Conservation (phyloP, 2,113 vertebrate species). For the Trogon surrucura region DNA sequence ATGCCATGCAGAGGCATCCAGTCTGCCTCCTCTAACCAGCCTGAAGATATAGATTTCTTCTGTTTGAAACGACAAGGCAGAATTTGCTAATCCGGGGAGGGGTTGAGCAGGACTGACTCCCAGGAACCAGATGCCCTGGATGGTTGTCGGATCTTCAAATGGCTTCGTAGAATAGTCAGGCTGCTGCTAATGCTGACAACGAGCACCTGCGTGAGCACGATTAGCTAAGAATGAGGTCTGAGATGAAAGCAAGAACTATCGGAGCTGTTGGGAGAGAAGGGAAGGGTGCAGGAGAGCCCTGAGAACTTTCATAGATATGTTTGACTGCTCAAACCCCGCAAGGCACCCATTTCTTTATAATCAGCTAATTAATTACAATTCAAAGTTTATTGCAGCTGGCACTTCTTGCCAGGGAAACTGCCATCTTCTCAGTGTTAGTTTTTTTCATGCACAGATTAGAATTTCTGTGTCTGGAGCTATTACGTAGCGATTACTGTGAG, state of each 20-base stretch:
- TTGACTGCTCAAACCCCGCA: not conserved
- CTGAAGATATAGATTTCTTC: not conserved
- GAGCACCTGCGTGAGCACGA: rapidly evolving
- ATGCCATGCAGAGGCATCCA: not conserved
- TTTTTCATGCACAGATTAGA: not conserved
- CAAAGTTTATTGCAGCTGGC: not conserved
- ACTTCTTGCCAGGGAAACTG: not conserved
- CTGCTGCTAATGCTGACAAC: not conserved
- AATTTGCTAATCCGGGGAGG: not conserved
- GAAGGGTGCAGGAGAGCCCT: rapidly evolving
- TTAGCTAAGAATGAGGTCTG: not conserved
- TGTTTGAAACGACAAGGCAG: not conserved
- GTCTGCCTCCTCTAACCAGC: not conserved
- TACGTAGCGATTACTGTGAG: not conserved
- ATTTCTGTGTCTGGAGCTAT: not conserved
- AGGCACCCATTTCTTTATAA: not conserved
- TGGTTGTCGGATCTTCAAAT: not conserved
- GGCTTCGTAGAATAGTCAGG: rapidly evolving
- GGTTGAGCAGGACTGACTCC: not conserved
- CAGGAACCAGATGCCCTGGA: not conserved
- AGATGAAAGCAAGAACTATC: not conserved
- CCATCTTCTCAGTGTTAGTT: not conserved
- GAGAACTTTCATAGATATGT: not conserved
- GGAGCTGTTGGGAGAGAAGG: not conserved
- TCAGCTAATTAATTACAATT: not conserved